Evolutionary conservation across 2,113 vertebrate genomes (phyloP), one percentile per base, ranked within the genome.

Genomic region (Cettia cetti): DNA sequence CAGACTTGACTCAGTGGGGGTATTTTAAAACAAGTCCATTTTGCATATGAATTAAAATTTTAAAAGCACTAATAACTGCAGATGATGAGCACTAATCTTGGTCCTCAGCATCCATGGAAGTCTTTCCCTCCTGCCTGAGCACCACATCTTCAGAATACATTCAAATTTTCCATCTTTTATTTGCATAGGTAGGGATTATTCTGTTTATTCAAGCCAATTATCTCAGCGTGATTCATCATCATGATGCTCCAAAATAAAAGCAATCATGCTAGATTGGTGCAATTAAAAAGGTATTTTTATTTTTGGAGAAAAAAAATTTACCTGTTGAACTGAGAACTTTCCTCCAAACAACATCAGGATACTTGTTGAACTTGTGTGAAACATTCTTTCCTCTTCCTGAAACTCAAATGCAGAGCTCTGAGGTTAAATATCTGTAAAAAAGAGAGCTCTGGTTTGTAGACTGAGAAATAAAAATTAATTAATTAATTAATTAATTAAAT

Each of bases 181-280:
- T 90, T 93, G 83, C 72, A 77, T 33, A 95, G 86, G 82, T 86
- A 54, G 71, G 89, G 89, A 63, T 53, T 69, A 78, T 86, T 86
- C 63, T 11, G 56, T 96, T 90, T 93, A 92, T 89, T 91, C 63
- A 31, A 80, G 71, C 30, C 81, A 82, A 94, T 97, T 92, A 88
- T 88, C 88, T 68, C 93, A 89, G 93, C 56, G 4, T 7, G 89
- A 61, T 92, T 85, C 89, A 68, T 95, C 95, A 95, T 84, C 72
- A 23, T 5, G 69, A 69, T 89, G 77, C 91, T 91, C 81, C 89
- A 96, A 96, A 97, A 97, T 97, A 96, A 97, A 97, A 94, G 96
- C 86, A 95, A 96, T 95, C 86, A 91, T 1, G 9, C 9, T 56
- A 76, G 74, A 96, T 96, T 92, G 40, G 74, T 64, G 74, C 40